A percentile compares a stretch with the other conserved stretches of the same genome.
phyloP scores from a whole-genome alignment of 2,113 vertebrate species.

The Microcebus lehilahytsara region DNA sequence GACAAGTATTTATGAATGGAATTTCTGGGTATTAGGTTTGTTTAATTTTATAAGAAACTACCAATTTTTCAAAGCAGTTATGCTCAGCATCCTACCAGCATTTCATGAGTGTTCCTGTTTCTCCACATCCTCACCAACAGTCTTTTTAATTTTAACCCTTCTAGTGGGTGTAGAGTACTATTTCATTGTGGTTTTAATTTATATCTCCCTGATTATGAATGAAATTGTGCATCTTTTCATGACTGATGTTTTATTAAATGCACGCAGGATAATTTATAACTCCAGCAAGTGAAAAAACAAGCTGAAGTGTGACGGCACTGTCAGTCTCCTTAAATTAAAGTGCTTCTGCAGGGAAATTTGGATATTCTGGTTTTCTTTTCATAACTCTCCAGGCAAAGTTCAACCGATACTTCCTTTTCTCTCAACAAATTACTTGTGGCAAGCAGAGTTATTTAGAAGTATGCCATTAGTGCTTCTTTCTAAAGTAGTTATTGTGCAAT shows the following conservation, averaged over 20 bases:
- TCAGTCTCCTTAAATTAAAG: background rate
- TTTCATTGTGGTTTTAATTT: background rate
- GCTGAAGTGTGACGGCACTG: background rate
- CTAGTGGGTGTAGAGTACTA: background rate
- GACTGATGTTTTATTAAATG: background rate
- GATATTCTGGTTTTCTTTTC: background rate
- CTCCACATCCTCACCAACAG: background rate
- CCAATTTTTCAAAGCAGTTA: background rate
- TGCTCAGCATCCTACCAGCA: background rate
- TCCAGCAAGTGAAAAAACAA: conserved; percentile 11
- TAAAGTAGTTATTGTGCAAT: conserved; percentile 40
- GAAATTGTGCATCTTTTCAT: background rate
- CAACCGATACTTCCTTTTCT: background rate
- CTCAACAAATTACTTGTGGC: background rate
- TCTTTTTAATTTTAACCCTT: background rate
- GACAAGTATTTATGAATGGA: background rate
- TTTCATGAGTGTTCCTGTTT: background rate
- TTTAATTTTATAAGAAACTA: conserved; percentile 4
- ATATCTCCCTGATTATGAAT: background rate
- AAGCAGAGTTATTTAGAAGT: conserved; percentile 2
- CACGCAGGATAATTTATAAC: background rate
- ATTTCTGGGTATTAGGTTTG: background rate
- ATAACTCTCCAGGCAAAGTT: background rate
- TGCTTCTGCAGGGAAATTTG: background rate
- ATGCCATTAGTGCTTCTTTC: conserved; percentile 36